A percentile compares a stretch with the other conserved stretches of the same genome.
Conservation (phyloP, 2,113 vertebrate genomes). For the Zeus faber region DNA sequence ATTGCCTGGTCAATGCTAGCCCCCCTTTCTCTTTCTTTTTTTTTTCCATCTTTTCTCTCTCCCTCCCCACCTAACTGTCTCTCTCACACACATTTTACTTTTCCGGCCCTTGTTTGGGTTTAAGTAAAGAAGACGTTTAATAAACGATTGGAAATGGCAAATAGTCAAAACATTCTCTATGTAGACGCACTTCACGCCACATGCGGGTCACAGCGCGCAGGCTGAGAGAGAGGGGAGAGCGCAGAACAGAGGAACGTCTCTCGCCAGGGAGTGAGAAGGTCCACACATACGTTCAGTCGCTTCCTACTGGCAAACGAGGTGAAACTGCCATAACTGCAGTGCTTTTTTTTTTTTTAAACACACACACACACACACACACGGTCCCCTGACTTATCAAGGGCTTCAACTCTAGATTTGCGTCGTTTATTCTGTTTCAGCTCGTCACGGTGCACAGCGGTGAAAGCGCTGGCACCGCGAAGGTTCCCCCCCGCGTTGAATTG, state of each 20-base stretch:
- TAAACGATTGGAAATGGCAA: no score
- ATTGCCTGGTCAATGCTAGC: slow-evolving; percentile 62
- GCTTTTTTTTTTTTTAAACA: slow-evolving; percentile 18
- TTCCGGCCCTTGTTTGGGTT: no score
- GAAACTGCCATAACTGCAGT: slow-evolving; percentile 11
- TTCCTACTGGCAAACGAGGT: slow-evolving; percentile 22
- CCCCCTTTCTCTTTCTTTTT: slow-evolving; percentile 42
- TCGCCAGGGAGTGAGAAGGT: slow-evolving; percentile 16
- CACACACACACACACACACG: no score
- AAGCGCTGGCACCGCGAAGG: neutral
- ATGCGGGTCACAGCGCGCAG: no score
- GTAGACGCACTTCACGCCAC: no score
- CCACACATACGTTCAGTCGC: slow-evolving; percentile 22
- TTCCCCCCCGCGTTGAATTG: slow-evolving; percentile 4
- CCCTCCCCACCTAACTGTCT: slow-evolving; percentile 12
- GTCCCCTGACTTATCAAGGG: slow-evolving; percentile 52
- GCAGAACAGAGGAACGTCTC: slow-evolving; percentile 16
- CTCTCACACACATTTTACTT: slow-evolving; percentile 40
- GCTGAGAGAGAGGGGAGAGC: slow-evolving; percentile 16
- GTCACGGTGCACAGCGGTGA: slow-evolving; percentile 13
- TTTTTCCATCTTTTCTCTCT: slow-evolving; percentile 48
- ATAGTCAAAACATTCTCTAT: slow-evolving; percentile 30
- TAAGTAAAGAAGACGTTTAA: no score
- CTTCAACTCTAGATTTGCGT: slow-evolving; percentile 47
- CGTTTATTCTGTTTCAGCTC: slow-evolving; percentile 39